phyloP scores from a whole-genome alignment of 1,140 invertebrate genomes.

The Chlorops oryzae region DNA sequence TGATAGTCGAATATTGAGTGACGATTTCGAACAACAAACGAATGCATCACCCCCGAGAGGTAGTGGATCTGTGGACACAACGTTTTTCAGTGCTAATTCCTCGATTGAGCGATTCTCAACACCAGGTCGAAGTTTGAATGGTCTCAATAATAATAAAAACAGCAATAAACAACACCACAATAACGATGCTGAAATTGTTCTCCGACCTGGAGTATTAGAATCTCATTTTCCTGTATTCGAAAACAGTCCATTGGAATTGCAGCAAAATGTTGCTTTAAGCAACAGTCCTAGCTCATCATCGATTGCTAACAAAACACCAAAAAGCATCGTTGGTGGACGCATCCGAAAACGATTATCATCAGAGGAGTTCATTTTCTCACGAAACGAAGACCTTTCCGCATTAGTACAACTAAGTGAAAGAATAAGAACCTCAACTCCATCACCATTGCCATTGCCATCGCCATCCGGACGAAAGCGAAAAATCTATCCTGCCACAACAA shows the following conservation, averaged over 20 bases:
- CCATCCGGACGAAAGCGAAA: constrained; percentile 26
- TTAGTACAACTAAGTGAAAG: constrained; percentile 36
- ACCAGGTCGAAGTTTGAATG: constrained; percentile 20
- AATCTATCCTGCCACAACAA: constrained; percentile 34
- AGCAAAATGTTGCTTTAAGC: constrained; percentile 4
- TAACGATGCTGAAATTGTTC: constrained; percentile 23
- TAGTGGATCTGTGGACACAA: constrained; percentile 36
- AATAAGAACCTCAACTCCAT: constrained; percentile 18
- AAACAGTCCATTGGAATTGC: constrained; percentile 4
- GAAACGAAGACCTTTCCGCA: constrained; percentile 32
- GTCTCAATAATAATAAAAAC: constrained; percentile 4
- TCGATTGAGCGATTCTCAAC: constrained; percentile 38
- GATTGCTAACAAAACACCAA: constrained; percentile 12
- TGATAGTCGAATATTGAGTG: constrained; percentile 39
- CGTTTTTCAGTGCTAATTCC: constrained; percentile 43
- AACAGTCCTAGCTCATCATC: constrained; percentile 19
- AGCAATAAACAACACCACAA: constrained; percentile 3
- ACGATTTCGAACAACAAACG: constrained; percentile 29
- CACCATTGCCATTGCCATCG: constrained; percentile 11
- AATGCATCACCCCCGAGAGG: constrained; percentile 19
- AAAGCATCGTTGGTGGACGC: constrained; percentile 30
- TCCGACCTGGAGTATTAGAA: constrained; percentile 39
- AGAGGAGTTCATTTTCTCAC: constrained; percentile 40
- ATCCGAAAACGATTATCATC: constrained; percentile 40
- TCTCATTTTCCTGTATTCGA: constrained; percentile 40